These are phyloP conservation scores for Terebella lapidaria DNA, from an alignment of 2,888 invertebrate genomes.

Conservation along the genomic window DNA sequence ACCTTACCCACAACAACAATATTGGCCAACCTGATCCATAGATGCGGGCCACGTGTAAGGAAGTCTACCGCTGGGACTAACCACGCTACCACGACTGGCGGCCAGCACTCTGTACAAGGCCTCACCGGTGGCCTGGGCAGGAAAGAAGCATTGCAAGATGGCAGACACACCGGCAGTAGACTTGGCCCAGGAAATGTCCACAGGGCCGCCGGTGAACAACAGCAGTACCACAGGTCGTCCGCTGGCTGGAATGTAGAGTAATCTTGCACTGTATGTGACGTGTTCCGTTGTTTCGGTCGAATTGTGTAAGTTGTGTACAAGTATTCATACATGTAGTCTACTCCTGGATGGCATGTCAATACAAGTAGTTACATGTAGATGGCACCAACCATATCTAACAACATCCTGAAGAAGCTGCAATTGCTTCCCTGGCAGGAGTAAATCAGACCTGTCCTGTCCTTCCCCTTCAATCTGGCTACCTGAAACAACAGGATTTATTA, in stretches of 20 bases:
- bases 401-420: conserved; percentile 15
- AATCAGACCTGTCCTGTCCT: conserved; percentile 10
- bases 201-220: conserved; percentile 25
- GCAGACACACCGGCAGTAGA: conserved; percentile 22
- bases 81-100: neutral
- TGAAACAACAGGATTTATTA: no score
- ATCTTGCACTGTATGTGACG: neutral
- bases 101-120: conserved; percentile 21
- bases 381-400: conserved; percentile 2
- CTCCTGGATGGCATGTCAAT: no score
- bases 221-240: conserved; percentile 23
- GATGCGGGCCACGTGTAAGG: conserved; percentile 27
- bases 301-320: no score
- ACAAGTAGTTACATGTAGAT: no score
- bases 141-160: conserved; percentile 29
- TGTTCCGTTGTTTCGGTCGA: no score
- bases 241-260: conserved; percentile 2
- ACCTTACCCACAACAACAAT: neutral
- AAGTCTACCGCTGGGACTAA: conserved; percentile 23
- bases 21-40: conserved; percentile 19
- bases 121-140: conserved; percentile 27
- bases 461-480: conserved; percentile 7
- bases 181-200: conserved; percentile 42
- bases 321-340: no score
- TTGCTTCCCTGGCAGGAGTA: conserved; percentile 18